Conservation (phyloP, 2,113 vertebrate genomes). For the Stomatorhinus ivindoensis region DNA sequence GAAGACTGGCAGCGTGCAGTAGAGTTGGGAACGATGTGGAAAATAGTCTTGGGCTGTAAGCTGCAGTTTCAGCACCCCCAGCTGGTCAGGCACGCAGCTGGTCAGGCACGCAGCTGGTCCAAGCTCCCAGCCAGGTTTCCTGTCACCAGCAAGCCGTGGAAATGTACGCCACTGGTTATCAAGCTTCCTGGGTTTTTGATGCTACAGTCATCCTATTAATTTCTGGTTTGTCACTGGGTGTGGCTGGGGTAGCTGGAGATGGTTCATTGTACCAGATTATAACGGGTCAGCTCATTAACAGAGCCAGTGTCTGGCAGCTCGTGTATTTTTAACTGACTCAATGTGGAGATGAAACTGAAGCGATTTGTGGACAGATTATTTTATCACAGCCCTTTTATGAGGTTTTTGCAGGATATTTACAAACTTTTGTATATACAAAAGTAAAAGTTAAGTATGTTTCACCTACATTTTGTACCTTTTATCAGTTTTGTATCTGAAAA, state of each 20-base stretch:
- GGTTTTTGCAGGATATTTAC: constrained; percentile 53
- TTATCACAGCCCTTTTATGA: constrained; percentile 1
- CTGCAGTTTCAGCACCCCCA: neutral
- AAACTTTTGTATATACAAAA: constrained; percentile 57
- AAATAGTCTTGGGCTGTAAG: neutral
- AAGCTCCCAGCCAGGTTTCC: neutral
- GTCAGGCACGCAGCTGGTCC: neutral
- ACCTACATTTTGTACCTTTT: constrained; percentile 60
- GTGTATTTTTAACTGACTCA: neutral
- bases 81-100: neutral
- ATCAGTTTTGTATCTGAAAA: constrained; percentile 51
- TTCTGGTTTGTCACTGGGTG: neutral
- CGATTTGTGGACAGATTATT: neutral
- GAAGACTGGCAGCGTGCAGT: neutral
- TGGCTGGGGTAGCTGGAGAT: neutral
- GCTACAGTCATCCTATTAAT: neutral
- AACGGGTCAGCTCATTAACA: neutral
- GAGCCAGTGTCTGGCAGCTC: neutral
- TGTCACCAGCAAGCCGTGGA: neutral
- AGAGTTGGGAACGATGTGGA: neutral
- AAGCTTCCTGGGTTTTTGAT: neutral
- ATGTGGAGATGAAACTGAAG: neutral
- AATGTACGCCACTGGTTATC: neutral
- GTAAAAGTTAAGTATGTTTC: constrained; percentile 50
- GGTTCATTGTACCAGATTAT: neutral